These are phyloP conservation scores for Apamea monoglypha DNA, from an alignment of 2,888 invertebrate genomes.

Conservation along the genomic window DNA sequence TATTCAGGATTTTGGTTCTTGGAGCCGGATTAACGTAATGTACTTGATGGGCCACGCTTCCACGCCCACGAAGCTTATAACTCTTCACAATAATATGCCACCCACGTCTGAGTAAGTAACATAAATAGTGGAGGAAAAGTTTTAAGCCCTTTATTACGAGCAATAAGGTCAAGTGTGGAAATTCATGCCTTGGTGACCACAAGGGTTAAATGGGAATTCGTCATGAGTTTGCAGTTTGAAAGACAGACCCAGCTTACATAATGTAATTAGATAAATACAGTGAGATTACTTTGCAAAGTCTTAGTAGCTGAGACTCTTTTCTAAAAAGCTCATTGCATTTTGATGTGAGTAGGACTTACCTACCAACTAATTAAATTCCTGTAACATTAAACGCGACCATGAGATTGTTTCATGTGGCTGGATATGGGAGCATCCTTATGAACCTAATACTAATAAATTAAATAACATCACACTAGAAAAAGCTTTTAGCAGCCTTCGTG, in stretches of 20 bases:
- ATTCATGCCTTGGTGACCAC: slow-evolving; percentile 21
- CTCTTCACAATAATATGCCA: slow-evolving; percentile 54
- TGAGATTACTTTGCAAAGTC: not conserved
- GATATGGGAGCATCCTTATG: not conserved
- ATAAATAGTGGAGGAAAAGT: slow-evolving; percentile 50
- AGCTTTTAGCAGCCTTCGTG: not conserved
- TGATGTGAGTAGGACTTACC: not conserved
- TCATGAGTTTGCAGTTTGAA: slow-evolving; percentile 12
- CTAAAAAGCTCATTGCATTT: not conserved
- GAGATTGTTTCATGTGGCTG: not conserved
- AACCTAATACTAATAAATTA: not conserved
- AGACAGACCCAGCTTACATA: not conserved
- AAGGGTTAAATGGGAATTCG: slow-evolving; percentile 29
- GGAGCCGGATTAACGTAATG: slow-evolving; percentile 67
- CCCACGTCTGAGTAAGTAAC: slow-evolving; percentile 55
- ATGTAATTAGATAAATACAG: not conserved
- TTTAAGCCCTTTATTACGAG: slow-evolving; percentile 32
- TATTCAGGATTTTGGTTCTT: slow-evolving; percentile 66
- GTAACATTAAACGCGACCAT: not conserved
- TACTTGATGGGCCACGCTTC: slow-evolving; percentile 62
- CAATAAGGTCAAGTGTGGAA: slow-evolving; percentile 49
- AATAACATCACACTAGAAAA: not conserved
- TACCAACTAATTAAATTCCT: slow-evolving; percentile 11
- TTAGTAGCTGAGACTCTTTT: not conserved
- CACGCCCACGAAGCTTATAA: slow-evolving; percentile 43